Percentiles rank a stretch among this genome's conserved stretches.
These are phyloP conservation scores for Alcedo quadribrachys DNA, from an alignment of 2,797 vertebrate genomes.

Conservation along the genomic window DNA sequence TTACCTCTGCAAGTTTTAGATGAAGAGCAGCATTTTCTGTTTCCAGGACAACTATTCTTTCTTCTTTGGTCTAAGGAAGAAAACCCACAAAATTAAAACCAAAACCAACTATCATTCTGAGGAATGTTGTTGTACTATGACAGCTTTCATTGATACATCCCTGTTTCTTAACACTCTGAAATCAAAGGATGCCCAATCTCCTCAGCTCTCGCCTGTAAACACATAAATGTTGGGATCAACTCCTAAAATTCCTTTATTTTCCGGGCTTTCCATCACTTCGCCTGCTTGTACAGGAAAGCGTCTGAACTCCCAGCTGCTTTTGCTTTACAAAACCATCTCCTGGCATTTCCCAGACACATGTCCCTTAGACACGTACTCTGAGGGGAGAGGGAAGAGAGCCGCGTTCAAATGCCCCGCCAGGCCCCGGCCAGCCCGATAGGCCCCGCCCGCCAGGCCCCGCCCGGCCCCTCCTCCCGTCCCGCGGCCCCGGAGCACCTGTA, in stretches of 20 bases:
- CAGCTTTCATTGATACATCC: background rate
- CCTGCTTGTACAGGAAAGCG: accelerated
- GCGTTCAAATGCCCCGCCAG: too few species aligned
- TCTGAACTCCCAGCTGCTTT: background rate
- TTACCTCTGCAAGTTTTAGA: conserved; percentile 86
- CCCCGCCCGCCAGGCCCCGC: background rate
- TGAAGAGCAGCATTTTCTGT: conserved; percentile 88
- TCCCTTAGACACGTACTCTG: background rate
- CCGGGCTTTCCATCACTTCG: accelerated
- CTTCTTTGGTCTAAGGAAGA: conserved; percentile 84
- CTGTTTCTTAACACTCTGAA: background rate
- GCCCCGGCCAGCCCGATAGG: background rate
- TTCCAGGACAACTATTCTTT: conserved; percentile 86
- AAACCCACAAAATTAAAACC: background rate
- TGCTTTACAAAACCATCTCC: background rate
- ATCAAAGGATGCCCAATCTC: background rate
- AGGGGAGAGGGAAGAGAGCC: too few species aligned
- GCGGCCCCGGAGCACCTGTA: too few species aligned
- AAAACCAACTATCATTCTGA: accelerated
- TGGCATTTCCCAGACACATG: background rate
- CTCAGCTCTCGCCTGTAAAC: background rate
- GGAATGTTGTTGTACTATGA: background rate
- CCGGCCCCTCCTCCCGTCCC: too few species aligned
- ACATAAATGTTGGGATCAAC: background rate
- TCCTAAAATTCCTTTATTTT: background rate